Base-by-base conservation (phyloP, 1,140 invertebrate genomes). In the Condylostylus longicornis region DNA sequence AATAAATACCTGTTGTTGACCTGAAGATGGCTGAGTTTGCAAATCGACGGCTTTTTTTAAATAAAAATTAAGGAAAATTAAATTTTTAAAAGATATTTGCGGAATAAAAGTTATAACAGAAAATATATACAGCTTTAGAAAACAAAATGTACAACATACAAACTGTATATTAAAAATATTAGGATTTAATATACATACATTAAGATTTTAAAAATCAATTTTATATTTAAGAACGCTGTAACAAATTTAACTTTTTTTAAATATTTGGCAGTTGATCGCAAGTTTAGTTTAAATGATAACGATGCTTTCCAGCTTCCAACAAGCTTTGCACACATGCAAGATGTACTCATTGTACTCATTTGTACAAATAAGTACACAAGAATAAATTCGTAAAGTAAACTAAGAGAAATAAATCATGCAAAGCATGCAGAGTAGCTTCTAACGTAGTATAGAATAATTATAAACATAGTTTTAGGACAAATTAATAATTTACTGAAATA, bases 21-120 rank as follows among this genome's bases (percentile, higher is more conserved):
- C 70, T 59, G 79, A 75, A 62, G 75, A 68, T 40, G 74, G 72
- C 63, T 81, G 78, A 48, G 75, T 80, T 68, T 81, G 77, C 51
- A 82, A 65, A 58, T 81, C 77, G 54, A 82, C 79, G 63, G 77
- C 77, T 82, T 64, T 38, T 35, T 18, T 7, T 31, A 15, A 13
- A 13, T 12, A 15, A 7, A 31, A 31, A 13, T 31, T 7, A 15
- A 31, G 23, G 23, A 25, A 25, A 25, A 25, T 25, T 25, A 25
- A 25, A 7, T 25, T 8, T 8, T 8, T 25, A 8, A 8, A 8
- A 8, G 23, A 25, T 25, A 25, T 25, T 25, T 25, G n/a, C 7
- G n/a, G n/a, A 25, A 25, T 8, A 25, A 25, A 25, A 25, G 7
- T 25, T 25, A 8, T 8, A n/a, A 7, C 23, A 7, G n/a, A 25